Evolutionary conservation across 1,140 invertebrate species (phyloP).

Genomic region (Drosophila chauvacae): DNA sequence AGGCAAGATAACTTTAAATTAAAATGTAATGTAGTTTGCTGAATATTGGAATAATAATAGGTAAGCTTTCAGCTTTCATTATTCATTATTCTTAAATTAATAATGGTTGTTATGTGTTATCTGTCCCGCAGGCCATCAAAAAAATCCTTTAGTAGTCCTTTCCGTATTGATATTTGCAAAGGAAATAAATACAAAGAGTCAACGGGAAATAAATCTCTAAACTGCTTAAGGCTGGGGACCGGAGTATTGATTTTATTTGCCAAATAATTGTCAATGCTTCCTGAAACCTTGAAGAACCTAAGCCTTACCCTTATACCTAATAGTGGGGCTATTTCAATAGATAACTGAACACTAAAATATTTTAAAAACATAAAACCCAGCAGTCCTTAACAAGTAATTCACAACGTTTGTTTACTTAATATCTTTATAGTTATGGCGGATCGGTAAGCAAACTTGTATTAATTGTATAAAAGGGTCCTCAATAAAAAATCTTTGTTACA

Average conservation of each 20-base stretch:
- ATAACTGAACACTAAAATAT: background rate
- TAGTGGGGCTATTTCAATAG: background rate
- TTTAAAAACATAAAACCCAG: background rate
- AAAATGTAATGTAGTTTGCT: too few species aligned
- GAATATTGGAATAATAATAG: too few species aligned
- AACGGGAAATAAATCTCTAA: background rate
- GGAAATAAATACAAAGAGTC: background rate
- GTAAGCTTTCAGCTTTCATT: too few species aligned
- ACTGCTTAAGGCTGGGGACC: background rate
- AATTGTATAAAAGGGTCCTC: background rate
- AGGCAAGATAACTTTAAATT: too few species aligned
- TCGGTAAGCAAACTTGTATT: background rate
- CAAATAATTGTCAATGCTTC: background rate
- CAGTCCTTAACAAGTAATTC: background rate
- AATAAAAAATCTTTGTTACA: background rate
- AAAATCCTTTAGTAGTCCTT: background rate
- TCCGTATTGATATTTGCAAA: background rate
- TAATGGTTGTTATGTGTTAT: background rate
- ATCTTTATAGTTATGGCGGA: background rate
- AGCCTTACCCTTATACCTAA: too few species aligned
- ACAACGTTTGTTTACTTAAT: too few species aligned
- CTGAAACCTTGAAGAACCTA: background rate
- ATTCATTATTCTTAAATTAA: background rate
- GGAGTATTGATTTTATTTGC: conserved; percentile 3
- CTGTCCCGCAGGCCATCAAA: background rate